Percentiles rank a stretch among this genome's conserved stretches.
Conservation (phyloP, 2,888 invertebrate species). For the Dryomyza anilis region DNA sequence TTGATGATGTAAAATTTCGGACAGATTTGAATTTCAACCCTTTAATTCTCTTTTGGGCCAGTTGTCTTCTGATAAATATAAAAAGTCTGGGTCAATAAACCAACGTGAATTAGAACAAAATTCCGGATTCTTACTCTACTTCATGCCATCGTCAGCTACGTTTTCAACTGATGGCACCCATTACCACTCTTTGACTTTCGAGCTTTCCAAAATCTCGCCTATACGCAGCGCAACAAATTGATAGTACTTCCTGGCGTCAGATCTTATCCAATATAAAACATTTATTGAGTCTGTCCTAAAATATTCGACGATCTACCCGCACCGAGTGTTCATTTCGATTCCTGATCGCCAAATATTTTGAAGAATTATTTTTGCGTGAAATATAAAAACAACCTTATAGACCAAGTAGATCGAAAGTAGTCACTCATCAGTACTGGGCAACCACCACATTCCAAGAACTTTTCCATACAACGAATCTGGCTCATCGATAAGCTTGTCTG, state of each 20-base stretch:
- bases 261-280: not conserved
- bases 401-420: too few relatives aligned
- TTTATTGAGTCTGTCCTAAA: constrained; percentile 31
- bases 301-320: constrained; percentile 6
- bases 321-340: constrained; percentile 17
- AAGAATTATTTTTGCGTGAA: constrained; percentile 26
- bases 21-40: not conserved
- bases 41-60: not conserved
- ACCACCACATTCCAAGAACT: too few relatives aligned
- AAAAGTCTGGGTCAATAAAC: constrained; percentile 22
- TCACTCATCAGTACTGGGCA: too few relatives aligned
- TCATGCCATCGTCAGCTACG: constrained; percentile 28
- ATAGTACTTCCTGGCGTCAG: too few relatives aligned
- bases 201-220: too few relatives aligned
- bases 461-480: not conserved
- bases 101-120: constrained; percentile 4
- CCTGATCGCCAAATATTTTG: too few relatives aligned
- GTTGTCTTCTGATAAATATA: not conserved
- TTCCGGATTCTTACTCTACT: constrained; percentile 13
- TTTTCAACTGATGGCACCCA: constrained; percentile 26
- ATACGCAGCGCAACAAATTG: too few relatives aligned
- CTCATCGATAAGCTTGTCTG: constrained; percentile 7
- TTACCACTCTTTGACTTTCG: too few relatives aligned
- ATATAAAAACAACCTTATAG: constrained; percentile 12
- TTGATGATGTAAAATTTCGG: not conserved